These are phyloP conservation scores for Mastomys natalensis DNA, from an alignment of 2,113 vertebrate genomes.

Conservation along the genomic window DNA sequence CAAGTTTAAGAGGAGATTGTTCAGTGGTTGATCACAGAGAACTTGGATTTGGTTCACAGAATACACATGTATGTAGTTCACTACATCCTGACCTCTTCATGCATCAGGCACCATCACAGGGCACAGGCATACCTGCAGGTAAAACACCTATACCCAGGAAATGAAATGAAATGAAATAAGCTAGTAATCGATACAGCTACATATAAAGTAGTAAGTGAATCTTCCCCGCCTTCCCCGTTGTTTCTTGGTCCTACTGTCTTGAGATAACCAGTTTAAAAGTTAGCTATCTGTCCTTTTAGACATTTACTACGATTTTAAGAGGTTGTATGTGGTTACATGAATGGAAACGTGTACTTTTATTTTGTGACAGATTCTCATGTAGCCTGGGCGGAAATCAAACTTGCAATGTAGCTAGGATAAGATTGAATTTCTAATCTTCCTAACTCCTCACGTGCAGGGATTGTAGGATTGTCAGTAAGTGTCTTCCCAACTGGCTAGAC, in stretches of 20 bases:
- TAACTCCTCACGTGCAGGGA: not conserved
- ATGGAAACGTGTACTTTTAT: not conserved
- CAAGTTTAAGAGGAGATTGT: not conserved
- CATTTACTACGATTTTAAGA: constrained; percentile 35
- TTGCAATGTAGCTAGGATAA: not conserved
- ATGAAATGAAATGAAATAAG: not conserved
- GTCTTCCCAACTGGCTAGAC: not conserved
- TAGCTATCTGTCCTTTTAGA: not conserved
- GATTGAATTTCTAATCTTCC: not conserved
- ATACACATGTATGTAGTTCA: not conserved
- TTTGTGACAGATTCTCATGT: not conserved
- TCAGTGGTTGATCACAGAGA: not conserved
- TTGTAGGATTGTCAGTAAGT: not conserved
- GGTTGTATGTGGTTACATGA: not conserved
- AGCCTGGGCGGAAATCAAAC: not conserved
- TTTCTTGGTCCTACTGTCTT: not conserved
- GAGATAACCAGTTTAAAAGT: not conserved
- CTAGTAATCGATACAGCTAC: not conserved
- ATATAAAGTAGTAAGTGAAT: constrained; percentile 1
- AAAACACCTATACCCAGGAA: not conserved
- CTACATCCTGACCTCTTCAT: not conserved
- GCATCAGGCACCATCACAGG: not conserved
- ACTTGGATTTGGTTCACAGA: not conserved
- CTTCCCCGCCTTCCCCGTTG: not conserved
- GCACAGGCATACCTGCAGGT: not conserved